These are phyloP conservation scores for Sardinella longiceps DNA, from an alignment of 2,797 vertebrate genomes.

Conservation along the genomic window DNA sequence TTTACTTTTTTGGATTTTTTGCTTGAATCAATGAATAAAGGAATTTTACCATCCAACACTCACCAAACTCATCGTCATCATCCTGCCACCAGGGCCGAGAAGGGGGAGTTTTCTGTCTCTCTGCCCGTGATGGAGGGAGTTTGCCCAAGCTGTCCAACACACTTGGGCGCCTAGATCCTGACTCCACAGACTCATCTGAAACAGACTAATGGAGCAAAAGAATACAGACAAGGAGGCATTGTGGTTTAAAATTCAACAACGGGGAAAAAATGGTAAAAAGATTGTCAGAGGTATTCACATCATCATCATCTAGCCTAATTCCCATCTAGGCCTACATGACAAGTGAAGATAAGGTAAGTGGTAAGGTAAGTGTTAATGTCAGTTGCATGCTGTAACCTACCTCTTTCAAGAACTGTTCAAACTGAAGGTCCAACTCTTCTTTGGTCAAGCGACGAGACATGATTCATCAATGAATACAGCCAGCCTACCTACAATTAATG, in stretches of 20 bases:
- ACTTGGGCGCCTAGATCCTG: slow-evolving; percentile 65
- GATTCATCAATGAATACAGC: not conserved
- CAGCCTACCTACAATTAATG: not conserved
- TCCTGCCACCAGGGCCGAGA: slow-evolving; percentile 70
- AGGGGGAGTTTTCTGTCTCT: slow-evolving; percentile 67
- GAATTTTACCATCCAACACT: not conserved
- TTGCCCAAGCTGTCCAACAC: slow-evolving; percentile 69
- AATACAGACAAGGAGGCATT: not conserved
- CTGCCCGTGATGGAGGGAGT: slow-evolving; percentile 47
- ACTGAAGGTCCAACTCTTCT: slow-evolving; percentile 88
- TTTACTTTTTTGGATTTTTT: too few relatives aligned
- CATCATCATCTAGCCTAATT: too few relatives aligned
- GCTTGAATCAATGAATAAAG: not conserved
- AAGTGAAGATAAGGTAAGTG: not conserved
- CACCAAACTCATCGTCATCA: slow-evolving; percentile 65
- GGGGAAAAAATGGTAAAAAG: too few relatives aligned
- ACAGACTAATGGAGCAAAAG: slow-evolving; percentile 75
- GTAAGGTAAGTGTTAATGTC: too few relatives aligned
- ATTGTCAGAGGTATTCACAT: too few relatives aligned
- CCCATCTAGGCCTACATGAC: not conserved
- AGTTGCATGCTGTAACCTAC: slow-evolving; percentile 66
- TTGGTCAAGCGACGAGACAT: slow-evolving; percentile 83
- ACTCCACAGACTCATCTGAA: slow-evolving; percentile 91
- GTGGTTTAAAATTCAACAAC: too few relatives aligned
- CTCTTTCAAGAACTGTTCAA: slow-evolving; percentile 94